These are phyloP conservation scores for Nycticorax nycticorax DNA, from an alignment of 2,113 vertebrate species.

Conservation along the genomic window DNA sequence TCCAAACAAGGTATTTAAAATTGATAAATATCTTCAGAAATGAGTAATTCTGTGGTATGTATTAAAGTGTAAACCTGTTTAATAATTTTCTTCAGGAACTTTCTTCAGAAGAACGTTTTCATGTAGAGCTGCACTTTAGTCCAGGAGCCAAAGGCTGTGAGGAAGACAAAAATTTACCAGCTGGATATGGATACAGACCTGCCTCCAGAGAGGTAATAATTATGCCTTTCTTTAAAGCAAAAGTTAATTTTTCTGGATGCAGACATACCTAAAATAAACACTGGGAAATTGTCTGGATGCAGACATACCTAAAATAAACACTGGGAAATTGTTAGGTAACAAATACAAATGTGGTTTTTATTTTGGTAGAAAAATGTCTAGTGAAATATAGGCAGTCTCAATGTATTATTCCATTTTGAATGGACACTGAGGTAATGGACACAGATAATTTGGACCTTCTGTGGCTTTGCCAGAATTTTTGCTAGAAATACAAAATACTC, in stretches of 20 bases:
- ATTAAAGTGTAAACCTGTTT: not conserved
- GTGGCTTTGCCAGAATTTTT: not conserved
- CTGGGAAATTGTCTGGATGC: not conserved
- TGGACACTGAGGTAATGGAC: not conserved
- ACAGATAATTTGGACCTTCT: not conserved
- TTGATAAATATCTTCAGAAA: not conserved
- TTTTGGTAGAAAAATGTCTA: not conserved
- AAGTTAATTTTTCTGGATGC: not conserved
- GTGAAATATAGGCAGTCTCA: not conserved
- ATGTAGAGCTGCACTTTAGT: slow-evolving; percentile 91
- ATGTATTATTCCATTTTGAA: not conserved
- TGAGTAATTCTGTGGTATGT: not conserved
- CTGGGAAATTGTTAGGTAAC: not conserved
- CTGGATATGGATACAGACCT: slow-evolving; percentile 90
- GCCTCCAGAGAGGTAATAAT: slow-evolving; percentile 85
- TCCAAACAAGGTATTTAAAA: slow-evolving; percentile 87
- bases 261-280: not conserved
- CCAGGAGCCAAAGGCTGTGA: slow-evolving; percentile 92
- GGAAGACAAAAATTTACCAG: slow-evolving; percentile 89
- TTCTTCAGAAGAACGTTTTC: slow-evolving; percentile 89
- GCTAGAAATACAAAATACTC: not conserved
- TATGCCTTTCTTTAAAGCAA: not conserved
- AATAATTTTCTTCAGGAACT: slow-evolving; percentile 77
- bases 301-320: not conserved
- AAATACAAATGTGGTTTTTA: not conserved